Evolutionary conservation across 2,797 vertebrate genomes (phyloP).

Genomic region (Siniperca scherzeri): DNA sequence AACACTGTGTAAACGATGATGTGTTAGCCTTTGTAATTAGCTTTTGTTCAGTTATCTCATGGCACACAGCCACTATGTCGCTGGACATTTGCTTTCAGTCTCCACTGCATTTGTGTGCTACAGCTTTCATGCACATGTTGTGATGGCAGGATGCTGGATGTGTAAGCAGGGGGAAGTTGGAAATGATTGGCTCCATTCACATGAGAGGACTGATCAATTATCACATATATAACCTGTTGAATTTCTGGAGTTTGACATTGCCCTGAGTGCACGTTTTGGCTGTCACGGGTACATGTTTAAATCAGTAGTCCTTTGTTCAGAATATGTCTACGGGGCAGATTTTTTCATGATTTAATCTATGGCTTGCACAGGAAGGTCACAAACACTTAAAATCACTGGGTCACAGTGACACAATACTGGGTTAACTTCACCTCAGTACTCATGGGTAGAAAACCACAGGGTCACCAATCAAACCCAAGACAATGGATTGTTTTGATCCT

Average conservation of each 20-base stretch:
- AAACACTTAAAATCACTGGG: not conserved
- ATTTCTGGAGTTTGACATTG: not conserved
- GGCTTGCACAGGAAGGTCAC: not conserved
- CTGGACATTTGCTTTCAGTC: constrained; percentile 11
- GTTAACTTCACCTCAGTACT: not conserved
- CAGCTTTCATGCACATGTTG: constrained; percentile 1
- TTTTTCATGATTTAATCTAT: not conserved
- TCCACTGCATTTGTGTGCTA: not conserved
- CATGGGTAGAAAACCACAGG: not conserved
- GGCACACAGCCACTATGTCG: not conserved
- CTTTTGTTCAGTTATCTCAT: constrained; percentile 19
- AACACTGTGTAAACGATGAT: constrained; percentile 45
- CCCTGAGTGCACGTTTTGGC: not conserved
- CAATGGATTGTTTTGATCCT: not conserved
- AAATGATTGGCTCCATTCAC: not conserved
- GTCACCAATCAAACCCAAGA: not conserved
- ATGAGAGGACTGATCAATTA: not conserved
- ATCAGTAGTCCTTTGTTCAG: not conserved
- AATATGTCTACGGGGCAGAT: not conserved
- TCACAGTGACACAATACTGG: not conserved
- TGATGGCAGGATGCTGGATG: not conserved
- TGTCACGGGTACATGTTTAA: not conserved
- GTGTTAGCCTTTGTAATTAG: constrained; percentile 24
- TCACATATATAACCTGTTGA: not conserved
- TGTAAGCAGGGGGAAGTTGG: not conserved